Percentiles rank a stretch among this genome's conserved stretches.
These are phyloP conservation scores for Microcebus jonahi DNA, from an alignment of 2,113 vertebrate species.

Conservation along the genomic window DNA sequence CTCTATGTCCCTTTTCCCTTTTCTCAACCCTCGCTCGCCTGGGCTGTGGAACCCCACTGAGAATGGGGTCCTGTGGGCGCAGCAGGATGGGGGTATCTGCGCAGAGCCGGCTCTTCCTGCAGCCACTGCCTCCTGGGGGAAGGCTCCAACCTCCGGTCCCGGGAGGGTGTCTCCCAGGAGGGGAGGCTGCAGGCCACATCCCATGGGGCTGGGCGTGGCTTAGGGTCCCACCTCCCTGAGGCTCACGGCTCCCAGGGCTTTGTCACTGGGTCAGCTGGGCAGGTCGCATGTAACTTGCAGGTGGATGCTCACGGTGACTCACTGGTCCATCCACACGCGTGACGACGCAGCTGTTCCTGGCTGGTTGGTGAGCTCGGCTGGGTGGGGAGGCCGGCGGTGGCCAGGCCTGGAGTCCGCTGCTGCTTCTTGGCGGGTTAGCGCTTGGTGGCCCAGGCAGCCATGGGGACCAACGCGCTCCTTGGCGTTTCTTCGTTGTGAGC, in stretches of 20 bases:
- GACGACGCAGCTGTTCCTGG: background rate
- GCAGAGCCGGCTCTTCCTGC: background rate
- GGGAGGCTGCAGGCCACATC: background rate
- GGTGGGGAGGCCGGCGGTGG: fast-evolving
- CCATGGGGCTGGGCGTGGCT: fast-evolving
- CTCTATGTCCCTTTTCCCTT: background rate
- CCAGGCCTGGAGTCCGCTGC: fast-evolving
- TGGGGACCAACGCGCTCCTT: background rate
- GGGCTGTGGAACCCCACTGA: fast-evolving
- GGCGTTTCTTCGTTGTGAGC: background rate
- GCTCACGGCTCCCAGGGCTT: background rate
- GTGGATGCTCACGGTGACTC: too few relatives aligned
- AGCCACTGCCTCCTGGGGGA: background rate
- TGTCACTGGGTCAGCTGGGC: fast-evolving
- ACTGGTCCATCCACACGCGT: background rate
- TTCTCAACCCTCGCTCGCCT: background rate
- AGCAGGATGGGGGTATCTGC: background rate
- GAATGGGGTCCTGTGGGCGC: background rate
- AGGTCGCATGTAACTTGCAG: background rate
- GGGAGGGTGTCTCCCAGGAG: fast-evolving
- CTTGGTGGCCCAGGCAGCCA: background rate
- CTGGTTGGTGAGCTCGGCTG: background rate
- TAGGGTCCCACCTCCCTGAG: background rate
- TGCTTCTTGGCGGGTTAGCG: fast-evolving
- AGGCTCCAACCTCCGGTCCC: fast-evolving